Evolutionary conservation across 2,888 invertebrate species (phyloP).

Genomic region (Alsophila aescularia): DNA sequence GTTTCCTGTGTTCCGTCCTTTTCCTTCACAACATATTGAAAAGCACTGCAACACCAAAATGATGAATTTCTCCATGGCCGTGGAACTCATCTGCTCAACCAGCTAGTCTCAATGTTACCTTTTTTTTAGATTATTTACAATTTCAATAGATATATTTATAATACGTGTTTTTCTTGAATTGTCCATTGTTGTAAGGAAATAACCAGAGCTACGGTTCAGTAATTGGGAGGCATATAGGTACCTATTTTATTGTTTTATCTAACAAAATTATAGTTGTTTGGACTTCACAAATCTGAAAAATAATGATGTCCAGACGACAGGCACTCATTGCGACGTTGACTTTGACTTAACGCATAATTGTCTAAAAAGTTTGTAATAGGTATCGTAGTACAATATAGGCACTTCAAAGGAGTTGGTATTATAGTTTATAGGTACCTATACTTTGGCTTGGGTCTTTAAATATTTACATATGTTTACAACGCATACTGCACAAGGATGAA

Average conservation of each 20-base stretch:
- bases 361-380: too few species aligned
- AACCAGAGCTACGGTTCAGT: not conserved
- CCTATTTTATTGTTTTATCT: not conserved
- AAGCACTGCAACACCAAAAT: conserved; percentile 56
- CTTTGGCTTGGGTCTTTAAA: too few species aligned
- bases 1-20: conserved; percentile 36
- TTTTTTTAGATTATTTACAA: conserved; percentile 36
- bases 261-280: too few species aligned
- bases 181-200: conserved; percentile 35
- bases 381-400: too few species aligned
- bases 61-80: conserved; percentile 22
- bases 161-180: conserved; percentile 24
- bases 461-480: too few species aligned
- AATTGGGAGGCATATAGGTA: not conserved
- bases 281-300: too few species aligned
- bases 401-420: too few species aligned
- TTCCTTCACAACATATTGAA: conserved; percentile 53
- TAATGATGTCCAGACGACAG: too few species aligned
- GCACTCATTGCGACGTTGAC: too few species aligned
- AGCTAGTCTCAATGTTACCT: conserved; percentile 34
- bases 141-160: conserved; percentile 51
- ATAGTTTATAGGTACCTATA: too few species aligned
- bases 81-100: not conserved
- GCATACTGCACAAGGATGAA: too few species aligned
- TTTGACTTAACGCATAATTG: too few species aligned